These are phyloP conservation scores for Apeltes quadracus DNA, from an alignment of 2,113 vertebrate genomes.

Conservation along the genomic window DNA sequence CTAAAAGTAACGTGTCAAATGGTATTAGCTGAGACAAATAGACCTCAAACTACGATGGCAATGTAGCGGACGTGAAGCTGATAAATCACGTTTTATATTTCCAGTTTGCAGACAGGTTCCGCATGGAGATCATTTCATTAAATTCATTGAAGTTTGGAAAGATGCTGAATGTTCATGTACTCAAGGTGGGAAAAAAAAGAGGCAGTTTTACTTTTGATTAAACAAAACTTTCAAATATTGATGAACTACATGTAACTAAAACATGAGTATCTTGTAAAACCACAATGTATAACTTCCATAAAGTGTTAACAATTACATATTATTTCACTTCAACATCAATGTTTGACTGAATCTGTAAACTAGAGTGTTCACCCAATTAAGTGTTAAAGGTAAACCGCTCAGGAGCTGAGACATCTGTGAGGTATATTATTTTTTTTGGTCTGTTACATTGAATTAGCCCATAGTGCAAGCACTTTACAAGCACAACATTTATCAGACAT, in stretches of 20 bases:
- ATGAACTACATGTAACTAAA: conserved; percentile 13
- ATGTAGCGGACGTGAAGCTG: conserved; percentile 5
- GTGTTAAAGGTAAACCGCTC: conserved; percentile 15
- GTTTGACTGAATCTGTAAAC: too few relatives aligned
- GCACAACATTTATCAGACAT: not conserved
- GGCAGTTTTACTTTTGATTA: conserved; percentile 19
- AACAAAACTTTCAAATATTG: conserved; percentile 50
- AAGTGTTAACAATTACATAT: conserved; percentile 6
- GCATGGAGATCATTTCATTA: conserved; percentile 24
- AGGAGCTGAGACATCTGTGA: conserved; percentile 30
- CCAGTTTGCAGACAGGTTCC: not conserved
- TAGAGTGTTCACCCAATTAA: not conserved
- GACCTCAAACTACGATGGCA: conserved; percentile 11
- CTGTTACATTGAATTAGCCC: not conserved
- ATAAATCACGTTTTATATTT: conserved; percentile 3
- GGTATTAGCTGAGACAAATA: conserved; percentile 15
- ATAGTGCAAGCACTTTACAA: not conserved
- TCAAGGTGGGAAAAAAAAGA: conserved; percentile 11
- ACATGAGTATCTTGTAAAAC: conserved; percentile 5
- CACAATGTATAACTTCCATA: too few relatives aligned
- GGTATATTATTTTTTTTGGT: conserved; percentile 19
- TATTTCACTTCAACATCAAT: conserved; percentile 33
- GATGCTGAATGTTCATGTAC: conserved; percentile 24
- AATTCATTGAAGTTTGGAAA: conserved; percentile 23
- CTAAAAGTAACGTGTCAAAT: conserved; percentile 11